Evolutionary conservation across 2,113 vertebrate species (phyloP).

Genomic region (Pomatostomus ruficeps): DNA sequence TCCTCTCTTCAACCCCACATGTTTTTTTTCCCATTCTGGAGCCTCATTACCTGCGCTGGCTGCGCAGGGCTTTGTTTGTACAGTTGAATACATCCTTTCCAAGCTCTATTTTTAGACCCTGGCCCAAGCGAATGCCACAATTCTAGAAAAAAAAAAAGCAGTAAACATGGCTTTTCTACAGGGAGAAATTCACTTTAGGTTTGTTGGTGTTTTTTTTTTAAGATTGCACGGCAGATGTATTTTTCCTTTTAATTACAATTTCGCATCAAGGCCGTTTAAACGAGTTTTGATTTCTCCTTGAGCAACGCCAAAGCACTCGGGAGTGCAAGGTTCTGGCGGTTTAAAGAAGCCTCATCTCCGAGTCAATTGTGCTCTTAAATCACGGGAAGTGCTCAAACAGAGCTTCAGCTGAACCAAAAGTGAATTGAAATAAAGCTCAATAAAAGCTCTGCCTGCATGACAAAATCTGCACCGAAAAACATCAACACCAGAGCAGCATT

Average conservation of each 20-base stretch:
- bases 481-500: neutral
- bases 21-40: constrained; percentile 36
- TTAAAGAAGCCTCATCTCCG: neutral
- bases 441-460: neutral
- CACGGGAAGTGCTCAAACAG: neutral
- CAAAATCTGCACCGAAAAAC: neutral
- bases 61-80: constrained; percentile 58
- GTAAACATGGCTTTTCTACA: neutral
- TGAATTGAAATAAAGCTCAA: neutral
- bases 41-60: constrained; percentile 49
- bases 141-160: constrained; percentile 19
- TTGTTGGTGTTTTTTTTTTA: no score
- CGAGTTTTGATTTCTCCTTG: neutral
- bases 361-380: constrained; percentile 6
- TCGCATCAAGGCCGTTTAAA: neutral
- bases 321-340: neutral
- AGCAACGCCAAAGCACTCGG: neutral
- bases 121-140: constrained; percentile 49
- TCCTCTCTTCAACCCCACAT: neutral
- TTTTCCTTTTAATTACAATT: constrained; percentile 10
- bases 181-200: neutral
- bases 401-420: neutral
- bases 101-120: constrained; percentile 49
- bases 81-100: constrained; percentile 61
- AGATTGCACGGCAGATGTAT: neutral